A percentile compares a stretch with the other conserved stretches of the same genome.
Evolutionary conservation across 2,113 vertebrate species (phyloP).

Genomic region (Oreochromis niloticus): DNA sequence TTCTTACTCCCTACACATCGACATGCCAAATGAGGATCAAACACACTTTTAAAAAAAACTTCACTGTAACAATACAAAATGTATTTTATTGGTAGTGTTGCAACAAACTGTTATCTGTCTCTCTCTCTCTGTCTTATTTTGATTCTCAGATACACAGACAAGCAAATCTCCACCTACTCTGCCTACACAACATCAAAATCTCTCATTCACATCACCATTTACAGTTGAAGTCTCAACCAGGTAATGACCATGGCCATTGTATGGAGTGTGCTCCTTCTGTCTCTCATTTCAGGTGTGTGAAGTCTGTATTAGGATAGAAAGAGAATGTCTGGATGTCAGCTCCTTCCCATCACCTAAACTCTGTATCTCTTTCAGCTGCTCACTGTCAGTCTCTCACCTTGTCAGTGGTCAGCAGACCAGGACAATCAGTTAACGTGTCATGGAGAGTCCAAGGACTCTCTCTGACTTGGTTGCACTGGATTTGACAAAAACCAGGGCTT

Average conservation of each 20-base stretch:
- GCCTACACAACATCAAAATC: not conserved
- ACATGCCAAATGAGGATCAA: accelerated
- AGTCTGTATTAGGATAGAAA: not conserved
- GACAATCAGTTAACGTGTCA: not conserved
- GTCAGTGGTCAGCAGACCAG: not conserved
- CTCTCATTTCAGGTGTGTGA: not conserved
- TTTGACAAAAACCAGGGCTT: not conserved
- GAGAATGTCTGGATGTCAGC: not conserved
- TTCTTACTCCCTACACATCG: not conserved
- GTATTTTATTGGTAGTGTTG: not conserved
- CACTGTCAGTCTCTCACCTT: not conserved
- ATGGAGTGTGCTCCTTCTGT: not conserved
- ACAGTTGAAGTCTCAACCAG: not conserved
- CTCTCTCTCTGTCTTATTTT: accelerated
- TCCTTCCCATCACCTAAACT: not conserved
- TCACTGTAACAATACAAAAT: accelerated
- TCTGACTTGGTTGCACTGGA: not conserved
- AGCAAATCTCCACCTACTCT: not conserved
- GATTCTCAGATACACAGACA: not conserved
- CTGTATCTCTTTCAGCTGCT: not conserved
- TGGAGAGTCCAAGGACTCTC: not conserved
- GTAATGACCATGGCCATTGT: not conserved
- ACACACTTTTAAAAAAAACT: not conserved
- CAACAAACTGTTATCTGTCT: accelerated
- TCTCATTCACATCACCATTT: not conserved